Percentiles rank a stretch among this genome's conserved stretches.
phyloP scores from a whole-genome alignment of 2,888 invertebrate species.

The Leptarthrus brevirostris region DNA sequence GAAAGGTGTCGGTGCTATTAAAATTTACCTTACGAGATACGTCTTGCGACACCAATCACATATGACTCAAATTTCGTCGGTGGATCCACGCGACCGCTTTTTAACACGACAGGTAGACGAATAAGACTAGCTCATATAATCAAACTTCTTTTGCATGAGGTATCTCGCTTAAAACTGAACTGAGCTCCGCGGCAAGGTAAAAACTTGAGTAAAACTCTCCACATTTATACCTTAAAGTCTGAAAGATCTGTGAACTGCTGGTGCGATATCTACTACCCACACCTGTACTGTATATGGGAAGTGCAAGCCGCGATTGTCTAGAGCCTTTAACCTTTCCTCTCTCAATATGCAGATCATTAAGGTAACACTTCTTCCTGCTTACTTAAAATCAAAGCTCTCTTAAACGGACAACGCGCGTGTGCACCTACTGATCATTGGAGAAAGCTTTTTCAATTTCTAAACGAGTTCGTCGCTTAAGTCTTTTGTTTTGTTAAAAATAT shows the following conservation, averaged over 20 bases:
- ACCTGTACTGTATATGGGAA: conserved; percentile 7
- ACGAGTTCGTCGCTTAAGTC: conserved; percentile 30
- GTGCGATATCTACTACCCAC: background rate
- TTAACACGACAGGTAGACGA: conserved; percentile 8
- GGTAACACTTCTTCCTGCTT: no score
- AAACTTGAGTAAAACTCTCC: conserved; percentile 20
- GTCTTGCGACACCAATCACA: conserved; percentile 19
- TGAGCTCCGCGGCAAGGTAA: background rate
- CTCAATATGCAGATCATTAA: background rate
- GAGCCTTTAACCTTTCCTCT: conserved; percentile 35
- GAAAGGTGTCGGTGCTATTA: conserved; percentile 9
- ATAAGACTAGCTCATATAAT: conserved; percentile 10
- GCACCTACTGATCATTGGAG: background rate
- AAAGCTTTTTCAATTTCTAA: background rate
- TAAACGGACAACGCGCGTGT: background rate
- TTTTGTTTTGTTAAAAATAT: background rate
- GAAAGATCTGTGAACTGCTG: background rate
- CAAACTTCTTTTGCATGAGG: conserved; percentile 32
- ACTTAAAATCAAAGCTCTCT: background rate
- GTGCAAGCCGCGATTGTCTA: no score
- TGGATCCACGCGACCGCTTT: conserved; percentile 22
- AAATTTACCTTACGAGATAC: conserved; percentile 10
- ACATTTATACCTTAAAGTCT: no score
- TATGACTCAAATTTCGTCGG: conserved; percentile 15
- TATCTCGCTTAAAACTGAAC: conserved; percentile 21